Conservation (phyloP, 2,888 invertebrate species). For the Machimus atricapillus region DNA sequence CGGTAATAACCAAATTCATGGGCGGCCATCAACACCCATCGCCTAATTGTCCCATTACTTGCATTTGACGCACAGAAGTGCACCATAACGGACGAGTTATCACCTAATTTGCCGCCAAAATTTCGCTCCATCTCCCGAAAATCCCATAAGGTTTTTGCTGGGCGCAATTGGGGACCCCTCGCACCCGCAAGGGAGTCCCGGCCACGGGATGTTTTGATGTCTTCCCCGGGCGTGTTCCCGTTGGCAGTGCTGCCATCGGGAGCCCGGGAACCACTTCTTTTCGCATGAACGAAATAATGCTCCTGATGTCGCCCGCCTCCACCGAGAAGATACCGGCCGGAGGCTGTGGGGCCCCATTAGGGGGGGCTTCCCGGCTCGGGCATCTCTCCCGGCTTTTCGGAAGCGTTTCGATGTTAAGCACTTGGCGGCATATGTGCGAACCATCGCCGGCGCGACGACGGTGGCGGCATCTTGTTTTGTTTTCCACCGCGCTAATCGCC, state of each 20-base stretch:
- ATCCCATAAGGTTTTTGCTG: background rate
- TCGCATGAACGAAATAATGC: slow-evolving; percentile 33
- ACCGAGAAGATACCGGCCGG: background rate
- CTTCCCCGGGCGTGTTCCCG: slow-evolving; percentile 6
- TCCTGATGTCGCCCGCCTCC: background rate
- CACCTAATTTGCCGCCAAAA: slow-evolving; percentile 44
- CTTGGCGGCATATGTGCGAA: slow-evolving; percentile 41
- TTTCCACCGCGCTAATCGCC: slow-evolving; percentile 31
- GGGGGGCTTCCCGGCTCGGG: background rate
- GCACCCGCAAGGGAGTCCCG: background rate
- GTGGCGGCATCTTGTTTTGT: slow-evolving; percentile 5
- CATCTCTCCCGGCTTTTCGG: slow-evolving; percentile 17
- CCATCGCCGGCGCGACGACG: background rate
- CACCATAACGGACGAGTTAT: slow-evolving; percentile 45
- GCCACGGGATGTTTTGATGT: slow-evolving; percentile 36
- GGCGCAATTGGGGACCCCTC: background rate
- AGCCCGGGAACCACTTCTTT: slow-evolving; percentile 1
- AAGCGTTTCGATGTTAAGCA: slow-evolving; percentile 37
- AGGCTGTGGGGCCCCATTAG: background rate
- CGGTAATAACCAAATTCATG: slow-evolving; percentile 38
- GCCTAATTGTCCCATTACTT: slow-evolving; percentile 43
- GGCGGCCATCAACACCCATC: slow-evolving; percentile 38
- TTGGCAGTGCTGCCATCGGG: background rate
- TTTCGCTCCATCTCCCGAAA: slow-evolving; percentile 29
- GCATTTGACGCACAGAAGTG: slow-evolving; percentile 45